Evolutionary conservation across 92 coral and sea anemone species (phyloP).

Genomic region (Epizoanthus fatuus): DNA sequence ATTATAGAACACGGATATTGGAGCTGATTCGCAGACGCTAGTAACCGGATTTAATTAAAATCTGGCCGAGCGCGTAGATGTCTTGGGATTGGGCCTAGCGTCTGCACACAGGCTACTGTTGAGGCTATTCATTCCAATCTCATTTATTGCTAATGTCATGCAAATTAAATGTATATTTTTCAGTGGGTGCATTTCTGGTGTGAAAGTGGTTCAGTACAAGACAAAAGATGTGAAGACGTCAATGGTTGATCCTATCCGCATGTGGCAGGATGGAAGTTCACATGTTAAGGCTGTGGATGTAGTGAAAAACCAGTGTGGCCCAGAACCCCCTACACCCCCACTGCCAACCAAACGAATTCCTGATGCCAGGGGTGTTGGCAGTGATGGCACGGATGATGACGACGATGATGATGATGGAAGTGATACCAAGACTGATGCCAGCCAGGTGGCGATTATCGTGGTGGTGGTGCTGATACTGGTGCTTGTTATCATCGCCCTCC

Average conservation of each 20-base stretch:
- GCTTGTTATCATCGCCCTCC: conserved; percentile 68
- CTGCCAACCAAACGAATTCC: conserved; percentile 78
- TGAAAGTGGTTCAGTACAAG: conserved; percentile 70
- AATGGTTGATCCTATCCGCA: conserved; percentile 79
- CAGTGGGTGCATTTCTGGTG: conserved; percentile 89
- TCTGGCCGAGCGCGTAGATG: too few relatives aligned
- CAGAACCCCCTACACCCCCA: conserved; percentile 63
- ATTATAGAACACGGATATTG: too few relatives aligned
- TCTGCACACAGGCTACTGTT: too few relatives aligned
- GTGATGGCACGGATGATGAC: conserved; percentile 5
- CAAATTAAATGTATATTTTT: conserved; percentile 24
- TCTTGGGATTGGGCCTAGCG: too few relatives aligned
- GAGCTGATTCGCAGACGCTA: too few relatives aligned
- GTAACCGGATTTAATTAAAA: too few relatives aligned
- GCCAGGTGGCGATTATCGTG: conserved; percentile 81
- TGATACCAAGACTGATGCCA: conserved; percentile 50
- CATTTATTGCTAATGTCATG: neutral
- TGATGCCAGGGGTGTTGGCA: conserved; percentile 19
- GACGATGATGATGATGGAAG: conserved; percentile 35
- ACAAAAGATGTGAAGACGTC: conserved; percentile 19
- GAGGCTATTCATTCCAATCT: neutral
- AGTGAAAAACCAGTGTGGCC: conserved; percentile 67
- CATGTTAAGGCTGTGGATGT: conserved; percentile 12
- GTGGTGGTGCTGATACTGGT: conserved; percentile 73
- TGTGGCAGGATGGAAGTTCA: conserved; percentile 52